Evolutionary conservation across 2,797 vertebrate genomes (phyloP), one percentile per base, ranked within the genome.

Genomic region (Notolepis coatsorum): DNA sequence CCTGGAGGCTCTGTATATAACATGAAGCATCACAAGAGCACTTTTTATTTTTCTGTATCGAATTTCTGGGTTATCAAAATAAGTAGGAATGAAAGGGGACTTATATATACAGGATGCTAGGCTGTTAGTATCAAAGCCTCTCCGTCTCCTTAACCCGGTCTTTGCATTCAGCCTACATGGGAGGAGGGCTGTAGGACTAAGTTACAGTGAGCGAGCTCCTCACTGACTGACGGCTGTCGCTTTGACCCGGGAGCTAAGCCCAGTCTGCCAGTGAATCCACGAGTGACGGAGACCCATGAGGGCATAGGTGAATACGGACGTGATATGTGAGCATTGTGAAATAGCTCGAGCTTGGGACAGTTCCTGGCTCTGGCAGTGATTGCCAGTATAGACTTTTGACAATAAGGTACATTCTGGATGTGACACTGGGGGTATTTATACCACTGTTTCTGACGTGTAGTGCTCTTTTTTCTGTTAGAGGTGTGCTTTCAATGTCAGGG

Each of bases 211-310:
- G 21, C n/a, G 3, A 38, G 43, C 21, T 59, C 17, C 2, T 13
- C 7, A n/a, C 28, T 51, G 18, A 9, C 21, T 38, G 17, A 39
- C 43, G 37, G n/a, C 8, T 48, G 42, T 38, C 30, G 46, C 51
- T 54, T 55, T 64, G 38, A 42, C 37, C 46, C 30, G 3, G 5
- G 30, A 42, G 43, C 24, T 38, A 6, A 30, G 4, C 20, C 52
- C 18, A 23, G 25, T 38, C 21, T 51, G 54, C 35, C 38, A 17
- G 28, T 12, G 7, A 30, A 24, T 17, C 38, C 46, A 17, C 43
- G 12, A 21, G 39, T 30, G 17, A 25, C 10, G 12, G 35, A 18
- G 3, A 6, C 27, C 37, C 58, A 37, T 12, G 5, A 23, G 39
- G 39, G 13, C 3, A 6, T 37, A 31, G 41, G n/a, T 20, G 28